Base-by-base conservation (phyloP, 2,113 vertebrate genomes). In the Lynx canadensis region DNA sequence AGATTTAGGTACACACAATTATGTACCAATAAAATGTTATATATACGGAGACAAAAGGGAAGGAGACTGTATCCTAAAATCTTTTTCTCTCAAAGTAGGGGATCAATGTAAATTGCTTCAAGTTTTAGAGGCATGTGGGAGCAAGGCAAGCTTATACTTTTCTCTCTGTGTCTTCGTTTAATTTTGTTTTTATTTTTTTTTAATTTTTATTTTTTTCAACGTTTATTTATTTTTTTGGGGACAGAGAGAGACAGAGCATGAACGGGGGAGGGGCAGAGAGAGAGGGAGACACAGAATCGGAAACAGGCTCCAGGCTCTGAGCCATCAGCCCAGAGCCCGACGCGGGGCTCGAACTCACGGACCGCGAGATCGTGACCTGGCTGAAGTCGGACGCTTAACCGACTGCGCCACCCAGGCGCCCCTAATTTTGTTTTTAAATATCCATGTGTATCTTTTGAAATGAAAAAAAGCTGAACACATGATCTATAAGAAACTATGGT, bases 1-100 rank as follows among this genome's bases (percentile, higher is more conserved):
- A 96, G 38, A n/a, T 73, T 45, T 94, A 45, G 33, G 12, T n/a
- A 45, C 96, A 63, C 95, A 63, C 48, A 76, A 69, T 68, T 68
- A 66, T 68, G 18, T 68, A 73, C n/a, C 29, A 89, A 52, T 92
- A 41, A 57, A 78, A 71, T 38, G 29, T 84, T 38, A 33, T 68
- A 31, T 71, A 38, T 27, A 63, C 48, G 36, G 50, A 21, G 36
- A 78, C 11, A 38, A n/a, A 65, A 13, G n/a, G 41, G 63, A 52
- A 94, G 78, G 21, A 88, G 18, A 74, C 4, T 57, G 1, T 31
- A 7, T 87, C n/a, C 27, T 50, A 19, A 66, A 48, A 78, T 52
- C 33, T 36, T 85, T 91, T 65, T 84, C 41, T 89, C 19, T 90
- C 41, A 27, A 36, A 38, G 7, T 13, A 38, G 4, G 11, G 41